Base-by-base conservation (phyloP, 2,888 invertebrate genomes). In the Hecatera dysodea region DNA sequence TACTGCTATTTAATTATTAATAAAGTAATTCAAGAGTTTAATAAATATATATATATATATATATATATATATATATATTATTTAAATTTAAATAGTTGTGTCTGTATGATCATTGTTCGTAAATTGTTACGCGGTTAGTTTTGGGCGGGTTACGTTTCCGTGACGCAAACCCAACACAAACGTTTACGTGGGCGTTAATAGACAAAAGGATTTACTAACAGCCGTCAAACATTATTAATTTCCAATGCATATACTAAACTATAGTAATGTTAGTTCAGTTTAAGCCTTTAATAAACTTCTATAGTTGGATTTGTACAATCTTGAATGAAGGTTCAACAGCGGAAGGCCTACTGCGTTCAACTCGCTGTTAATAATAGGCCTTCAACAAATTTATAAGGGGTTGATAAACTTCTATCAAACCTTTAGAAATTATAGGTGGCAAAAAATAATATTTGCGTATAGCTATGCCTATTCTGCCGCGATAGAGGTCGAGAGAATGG, bases 141-240 rank as follows among this genome's bases (percentile, higher is more conserved):
- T 72, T 6, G 24, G 39, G 46, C 0, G 46, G 24, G 46, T 56
- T 67, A n/a, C 53, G 15, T 55, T 48, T 27, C 42, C 9, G 24
- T 72, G 75, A 72, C 72, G 46, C 27, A 67, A 75, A 67, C 19
- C 39, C 7, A 11, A 22, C 4, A 55, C 36, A 44, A 44, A 52
- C 33, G 17, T 22, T 12, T 15, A 62, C 65, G 39, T 48, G 12
- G 72, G 75, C 67, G 55, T 75, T 66, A 64, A 46, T 46, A 27
- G 55, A 48, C 42, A 36, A 42, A 33, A 53, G n/a, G 24, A 64
- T 64, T 53, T 64, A 73, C 8, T 15, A n/a, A 27, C 1, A 19
- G 6, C 29, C 42, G 33, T 27, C 55, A 48, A 55, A 55, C 11
- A 65, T 67, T 61, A 61, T 46, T 67, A 68, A 66, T 39, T 67